Conservation (phyloP, 2,113 vertebrate genomes). For the Forbesichthys agassizii region DNA sequence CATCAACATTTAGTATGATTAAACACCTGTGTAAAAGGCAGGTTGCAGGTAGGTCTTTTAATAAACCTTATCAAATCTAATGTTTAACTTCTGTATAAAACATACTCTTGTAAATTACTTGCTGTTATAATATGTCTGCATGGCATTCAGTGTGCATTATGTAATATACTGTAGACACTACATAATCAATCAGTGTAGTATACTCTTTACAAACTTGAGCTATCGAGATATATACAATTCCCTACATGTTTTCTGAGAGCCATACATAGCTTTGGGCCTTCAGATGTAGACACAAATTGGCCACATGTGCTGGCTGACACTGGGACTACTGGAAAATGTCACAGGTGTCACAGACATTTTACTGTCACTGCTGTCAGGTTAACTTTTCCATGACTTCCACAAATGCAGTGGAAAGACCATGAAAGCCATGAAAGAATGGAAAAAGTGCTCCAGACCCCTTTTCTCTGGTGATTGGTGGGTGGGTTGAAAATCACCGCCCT, state of each 20-base stretch:
- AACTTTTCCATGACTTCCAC: constrained; percentile 65
- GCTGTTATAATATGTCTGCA: background rate
- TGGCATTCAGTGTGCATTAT: constrained; percentile 1
- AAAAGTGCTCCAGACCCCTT: constrained; percentile 48
- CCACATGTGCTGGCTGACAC: constrained; percentile 65
- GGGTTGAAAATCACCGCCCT: constrained; percentile 48
- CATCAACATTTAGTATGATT: too few relatives aligned
- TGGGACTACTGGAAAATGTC: constrained; percentile 72
- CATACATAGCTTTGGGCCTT: constrained; percentile 39
- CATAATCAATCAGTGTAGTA: constrained; percentile 21
- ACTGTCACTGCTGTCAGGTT: constrained; percentile 69
- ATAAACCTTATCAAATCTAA: too few relatives aligned
- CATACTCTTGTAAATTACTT: too few relatives aligned
- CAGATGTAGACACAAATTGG: constrained; percentile 33
- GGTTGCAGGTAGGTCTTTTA: too few relatives aligned
- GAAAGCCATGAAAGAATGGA: constrained; percentile 67
- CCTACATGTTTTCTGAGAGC: constrained; percentile 47
- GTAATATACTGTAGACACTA: background rate
- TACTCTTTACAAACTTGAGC: background rate
- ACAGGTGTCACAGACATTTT: constrained; percentile 70
- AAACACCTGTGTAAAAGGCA: too few relatives aligned
- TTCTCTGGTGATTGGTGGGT: constrained; percentile 49
- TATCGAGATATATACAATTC: constrained; percentile 27
- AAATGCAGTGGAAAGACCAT: constrained; percentile 71
- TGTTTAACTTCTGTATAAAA: too few relatives aligned